These are phyloP conservation scores for Bubo scandiacus DNA, from an alignment of 2,113 vertebrate species.

Conservation along the genomic window DNA sequence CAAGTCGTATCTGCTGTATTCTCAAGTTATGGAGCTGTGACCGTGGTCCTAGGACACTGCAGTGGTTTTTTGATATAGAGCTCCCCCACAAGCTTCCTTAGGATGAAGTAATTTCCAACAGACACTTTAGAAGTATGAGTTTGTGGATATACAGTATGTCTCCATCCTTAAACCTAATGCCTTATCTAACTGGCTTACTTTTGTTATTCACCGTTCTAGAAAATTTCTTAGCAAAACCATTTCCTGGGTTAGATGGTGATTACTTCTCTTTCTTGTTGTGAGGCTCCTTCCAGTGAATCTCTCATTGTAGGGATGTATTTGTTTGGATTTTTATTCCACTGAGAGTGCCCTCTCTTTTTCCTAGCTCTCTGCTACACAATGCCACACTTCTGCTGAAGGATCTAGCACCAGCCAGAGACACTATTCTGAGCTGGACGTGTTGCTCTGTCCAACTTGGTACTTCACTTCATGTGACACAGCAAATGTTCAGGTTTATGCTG, in stretches of 20 bases:
- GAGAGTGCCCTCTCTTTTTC: neutral
- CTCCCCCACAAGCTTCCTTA: neutral
- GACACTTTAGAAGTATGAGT: neutral
- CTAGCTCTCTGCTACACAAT: neutral
- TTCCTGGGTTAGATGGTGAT: neutral
- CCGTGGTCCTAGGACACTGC: neutral
- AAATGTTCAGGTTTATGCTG: neutral
- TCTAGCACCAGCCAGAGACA: neutral
- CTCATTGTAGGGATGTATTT: neutral
- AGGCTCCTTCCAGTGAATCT: neutral
- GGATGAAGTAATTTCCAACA: neutral
- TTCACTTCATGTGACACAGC: neutral
- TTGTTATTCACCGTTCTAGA: neutral
- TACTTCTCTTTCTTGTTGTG: neutral
- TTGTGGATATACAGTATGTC: neutral
- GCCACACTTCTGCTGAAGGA: neutral
- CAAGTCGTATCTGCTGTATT: neutral
- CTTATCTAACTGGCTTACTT: neutral
- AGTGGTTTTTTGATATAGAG: neutral
- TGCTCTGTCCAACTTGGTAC: neutral
- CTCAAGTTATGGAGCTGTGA: rapidly evolving
- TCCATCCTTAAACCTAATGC: neutral
- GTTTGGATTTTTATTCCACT: neutral
- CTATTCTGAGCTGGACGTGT: rapidly evolving
- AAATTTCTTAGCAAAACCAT: neutral